Base-by-base conservation (phyloP, 2,113 vertebrate species). In the Oplegnathus fasciatus region DNA sequence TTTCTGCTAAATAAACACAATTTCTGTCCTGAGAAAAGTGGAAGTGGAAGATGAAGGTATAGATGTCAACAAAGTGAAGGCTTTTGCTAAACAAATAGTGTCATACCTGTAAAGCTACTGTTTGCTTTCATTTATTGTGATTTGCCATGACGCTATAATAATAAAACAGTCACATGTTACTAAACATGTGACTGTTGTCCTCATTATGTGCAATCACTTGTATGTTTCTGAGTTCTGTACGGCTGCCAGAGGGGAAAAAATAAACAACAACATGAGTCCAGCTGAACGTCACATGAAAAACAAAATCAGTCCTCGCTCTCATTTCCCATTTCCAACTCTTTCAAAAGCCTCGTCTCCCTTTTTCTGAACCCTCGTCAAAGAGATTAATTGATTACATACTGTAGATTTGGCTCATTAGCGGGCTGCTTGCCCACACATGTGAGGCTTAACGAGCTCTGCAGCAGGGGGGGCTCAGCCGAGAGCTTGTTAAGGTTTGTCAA, bases 361-460 rank as follows among this genome's bases (percentile, higher is more conserved):
- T 61, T 68, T 70, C 64, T 54, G n/a, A 77, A 20, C 42, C 18
- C 65, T 81, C 37, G 28, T 92, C 89, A 92, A 89, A 89, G 65
- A 89, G 87, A 93, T 90, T 81, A 85, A 92, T 89, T 91, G 90
- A 89, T 90, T 85, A 67, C 84, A 83, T 65, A 78, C 34, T 68
- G 55, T 61, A 80, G 79, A 78, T 85, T 48, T 80, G 69, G 78
- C 73, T 91, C 89, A 91, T 92, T 90, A 93, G 75, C 9, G 2
- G 66, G 28, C 80, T 80, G 28, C 82, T 87, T 81, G 78, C 71
- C 83, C 84, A 75, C 80, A 81, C 48, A 64, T 76, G 57, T 84
- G 82, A 78, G 50, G 42, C 74, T 86, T 91, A 93, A 93, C 40
- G 46, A 90, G 88, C 70, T 69, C 52, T 58, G 78, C 76, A 75